Percentiles rank a stretch among this genome's conserved stretches.
phyloP scores from a whole-genome alignment of 2,113 vertebrate genomes.

The Electrona antarctica region DNA sequence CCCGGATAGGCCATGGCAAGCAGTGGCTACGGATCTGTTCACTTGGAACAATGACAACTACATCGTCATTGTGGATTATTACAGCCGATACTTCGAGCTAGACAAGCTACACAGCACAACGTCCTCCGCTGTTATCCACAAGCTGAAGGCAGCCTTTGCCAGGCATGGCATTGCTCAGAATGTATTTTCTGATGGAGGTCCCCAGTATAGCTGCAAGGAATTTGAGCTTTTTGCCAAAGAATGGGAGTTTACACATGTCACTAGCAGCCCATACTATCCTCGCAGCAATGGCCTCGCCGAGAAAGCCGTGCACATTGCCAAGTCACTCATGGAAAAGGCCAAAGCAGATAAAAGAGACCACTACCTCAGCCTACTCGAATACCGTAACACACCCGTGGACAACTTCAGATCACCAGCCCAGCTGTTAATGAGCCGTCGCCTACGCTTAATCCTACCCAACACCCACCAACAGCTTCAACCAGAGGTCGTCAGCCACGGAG shows the following conservation, averaged over 20 bases:
- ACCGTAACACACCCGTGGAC: constrained; percentile 22
- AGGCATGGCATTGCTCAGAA: constrained; percentile 23
- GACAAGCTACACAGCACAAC: constrained; percentile 10
- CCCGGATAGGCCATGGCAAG: constrained; percentile 19
- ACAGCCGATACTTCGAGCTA: constrained; percentile 19
- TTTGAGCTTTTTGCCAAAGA: constrained; percentile 14
- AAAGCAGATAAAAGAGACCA: constrained; percentile 25
- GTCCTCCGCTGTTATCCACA: not conserved
- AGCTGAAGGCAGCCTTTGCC: constrained; percentile 15
- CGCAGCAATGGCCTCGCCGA: constrained; percentile 26
- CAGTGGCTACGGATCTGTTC: not conserved
- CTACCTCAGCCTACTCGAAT: constrained; percentile 18
- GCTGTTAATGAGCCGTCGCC: constrained; percentile 25
- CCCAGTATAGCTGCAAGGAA: constrained; percentile 11
- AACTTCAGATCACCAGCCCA: constrained; percentile 21
- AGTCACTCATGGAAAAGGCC: constrained; percentile 11
- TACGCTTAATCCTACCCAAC: constrained; percentile 24
- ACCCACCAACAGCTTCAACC: constrained; percentile 30
- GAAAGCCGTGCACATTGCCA: constrained; percentile 16
- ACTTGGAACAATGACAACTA: constrained; percentile 10
- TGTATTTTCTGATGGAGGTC: constrained; percentile 14
- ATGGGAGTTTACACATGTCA: constrained; percentile 37
- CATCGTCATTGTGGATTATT: constrained; percentile 4
- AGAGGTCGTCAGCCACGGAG: not conserved
- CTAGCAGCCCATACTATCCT: constrained; percentile 18